Evolutionary conservation across 2,113 vertebrate genomes (phyloP).

Genomic region (Thryonomys swinderianus): DNA sequence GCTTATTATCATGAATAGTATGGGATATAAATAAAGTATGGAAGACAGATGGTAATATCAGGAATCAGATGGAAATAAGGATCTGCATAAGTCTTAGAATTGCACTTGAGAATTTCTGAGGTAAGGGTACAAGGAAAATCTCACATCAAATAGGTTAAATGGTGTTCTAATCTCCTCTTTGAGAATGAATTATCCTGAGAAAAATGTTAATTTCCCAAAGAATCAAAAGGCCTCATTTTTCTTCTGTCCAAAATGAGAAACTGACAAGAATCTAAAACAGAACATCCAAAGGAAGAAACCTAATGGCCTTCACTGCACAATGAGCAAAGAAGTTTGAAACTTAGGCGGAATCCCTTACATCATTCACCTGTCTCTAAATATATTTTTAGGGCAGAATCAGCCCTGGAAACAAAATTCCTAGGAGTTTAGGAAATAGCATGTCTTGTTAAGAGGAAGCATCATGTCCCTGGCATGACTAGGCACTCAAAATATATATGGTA

Average conservation of each 20-base stretch:
- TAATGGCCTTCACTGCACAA: not conserved
- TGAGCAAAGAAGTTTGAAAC: not conserved
- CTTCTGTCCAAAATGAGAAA: conserved; percentile 13
- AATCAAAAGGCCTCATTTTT: not conserved
- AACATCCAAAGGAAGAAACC: not conserved
- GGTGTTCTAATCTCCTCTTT: not conserved
- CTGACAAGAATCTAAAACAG: not conserved
- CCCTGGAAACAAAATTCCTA: conserved; percentile 7
- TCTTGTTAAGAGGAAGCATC: conserved; percentile 25
- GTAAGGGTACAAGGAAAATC: not conserved
- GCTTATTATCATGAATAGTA: not conserved
- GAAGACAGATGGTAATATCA: not conserved
- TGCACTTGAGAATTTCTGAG: not conserved
- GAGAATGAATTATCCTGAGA: not conserved
- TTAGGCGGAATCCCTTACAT: not conserved
- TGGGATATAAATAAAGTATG: not conserved
- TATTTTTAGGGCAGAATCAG: not conserved
- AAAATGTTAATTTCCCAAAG: not conserved
- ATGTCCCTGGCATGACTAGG: not conserved
- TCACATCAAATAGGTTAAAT: not conserved
- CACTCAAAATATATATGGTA: not conserved
- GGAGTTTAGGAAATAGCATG: not conserved
- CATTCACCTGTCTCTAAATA: not conserved
- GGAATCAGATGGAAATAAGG: not conserved
- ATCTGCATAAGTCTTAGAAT: not conserved